Evolutionary conservation across 1,140 invertebrate species (phyloP).

Genomic region (Zaprionus camerounensis): DNA sequence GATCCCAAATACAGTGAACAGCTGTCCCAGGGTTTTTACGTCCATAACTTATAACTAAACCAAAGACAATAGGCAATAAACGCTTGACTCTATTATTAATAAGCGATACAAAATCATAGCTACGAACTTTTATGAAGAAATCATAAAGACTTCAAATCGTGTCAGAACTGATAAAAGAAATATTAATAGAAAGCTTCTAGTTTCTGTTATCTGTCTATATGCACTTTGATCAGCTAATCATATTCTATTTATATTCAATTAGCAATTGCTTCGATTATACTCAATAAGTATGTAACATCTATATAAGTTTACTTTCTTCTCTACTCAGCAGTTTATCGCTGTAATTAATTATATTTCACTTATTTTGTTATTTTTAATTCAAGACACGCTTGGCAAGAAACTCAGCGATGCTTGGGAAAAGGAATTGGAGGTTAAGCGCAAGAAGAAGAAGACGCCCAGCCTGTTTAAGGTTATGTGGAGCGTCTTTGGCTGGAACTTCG

Average conservation of each 20-base stretch:
- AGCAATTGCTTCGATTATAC: not conserved
- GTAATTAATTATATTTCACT: not conserved
- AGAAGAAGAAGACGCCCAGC: constrained; percentile 76
- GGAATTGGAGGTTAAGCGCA: constrained; percentile 70
- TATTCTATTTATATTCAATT: not conserved
- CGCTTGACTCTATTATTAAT: constrained; percentile 11
- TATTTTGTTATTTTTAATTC: not conserved
- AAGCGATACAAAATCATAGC: constrained; percentile 23
- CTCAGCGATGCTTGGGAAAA: constrained; percentile 75
- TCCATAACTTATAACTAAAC: constrained; percentile 55
- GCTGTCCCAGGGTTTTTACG: constrained; percentile 42
- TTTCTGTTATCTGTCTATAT: not conserved
- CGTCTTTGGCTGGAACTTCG: constrained; percentile 77
- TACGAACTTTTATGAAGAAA: constrained; percentile 6
- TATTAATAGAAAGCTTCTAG: not conserved
- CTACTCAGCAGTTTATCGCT: not conserved
- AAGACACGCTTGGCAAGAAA: constrained; percentile 71
- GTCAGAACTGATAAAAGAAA: not conserved
- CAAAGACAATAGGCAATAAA: constrained; percentile 36
- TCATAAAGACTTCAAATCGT: not conserved
- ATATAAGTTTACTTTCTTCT: not conserved
- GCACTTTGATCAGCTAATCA: not conserved
- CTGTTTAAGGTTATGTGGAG: constrained; percentile 66
- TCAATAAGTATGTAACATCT: not conserved
- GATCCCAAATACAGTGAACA: constrained; percentile 34